Evolutionary conservation across 2,888 invertebrate genomes (phyloP), one percentile per base, ranked within the genome.

Genomic region (Onchidella celtica): DNA sequence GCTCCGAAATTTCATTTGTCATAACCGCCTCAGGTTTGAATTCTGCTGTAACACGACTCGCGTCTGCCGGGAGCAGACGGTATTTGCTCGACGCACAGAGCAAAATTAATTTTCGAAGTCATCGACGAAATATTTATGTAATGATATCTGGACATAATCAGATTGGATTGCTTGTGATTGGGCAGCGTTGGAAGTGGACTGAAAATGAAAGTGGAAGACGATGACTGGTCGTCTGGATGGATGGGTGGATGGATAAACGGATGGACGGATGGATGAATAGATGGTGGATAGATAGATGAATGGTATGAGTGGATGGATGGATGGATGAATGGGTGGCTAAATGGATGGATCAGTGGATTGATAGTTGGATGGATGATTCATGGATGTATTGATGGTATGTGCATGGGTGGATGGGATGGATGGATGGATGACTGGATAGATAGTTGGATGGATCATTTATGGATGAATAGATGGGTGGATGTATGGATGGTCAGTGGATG

Each of bases 1-100:
- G 29, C 32, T 72, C 59, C 57, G n/a, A 59, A 70, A 72, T 72
- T 72, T 59, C 72, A 72, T 72, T 72, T 59, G 57, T 72, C 59
- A 57, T 72, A 57, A 72, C 34, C 21, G 36, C 34, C 72, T 32
- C 17, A 36, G 17, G 57, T 72, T 72, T 34, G 55, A 38, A 55
- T 27, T 55, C 72, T 34, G 21, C 34, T 1, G 72, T 0, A 72
- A 72, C 32, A 3, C 11, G 59, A 72, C 59, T 9, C 72, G 6
- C 34, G 32, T 34, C 59, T n/a, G 57, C 3, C 72, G 55, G 59
- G 1, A 59, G 72, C 59, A 72, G 59, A 72, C 72, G 36, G 1
- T 34, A 57, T 59, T 72, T 40, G 59, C 59, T 17, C 14, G 59
- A n/a, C 59, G 59, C 4, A n/a, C 9, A 14, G 4, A n/a, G 57